These are phyloP conservation scores for Pycnonotus jocosus DNA, from an alignment of 2,113 vertebrate species.

Conservation along the genomic window DNA sequence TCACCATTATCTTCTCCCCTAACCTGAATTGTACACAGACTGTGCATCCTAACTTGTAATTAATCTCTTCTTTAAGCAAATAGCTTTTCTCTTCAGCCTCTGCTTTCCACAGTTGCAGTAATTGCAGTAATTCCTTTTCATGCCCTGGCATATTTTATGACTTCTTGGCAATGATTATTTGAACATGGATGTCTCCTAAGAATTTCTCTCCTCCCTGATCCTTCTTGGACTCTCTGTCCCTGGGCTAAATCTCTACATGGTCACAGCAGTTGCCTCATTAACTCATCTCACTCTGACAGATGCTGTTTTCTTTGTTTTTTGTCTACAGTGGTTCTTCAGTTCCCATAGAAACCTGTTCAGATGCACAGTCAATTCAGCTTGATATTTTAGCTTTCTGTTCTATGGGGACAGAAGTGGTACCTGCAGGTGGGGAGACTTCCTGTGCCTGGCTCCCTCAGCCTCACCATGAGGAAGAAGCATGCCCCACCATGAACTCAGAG, in stretches of 20 bases:
- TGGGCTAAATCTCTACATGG: neutral
- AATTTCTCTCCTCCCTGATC: neutral
- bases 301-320: conserved; percentile 21
- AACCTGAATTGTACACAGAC: neutral
- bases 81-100: neutral
- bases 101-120: neutral
- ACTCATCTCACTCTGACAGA: conserved; percentile 13
- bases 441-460: neutral
- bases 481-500: neutral
- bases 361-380: neutral
- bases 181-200: neutral
- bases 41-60: neutral
- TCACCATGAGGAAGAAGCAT: neutral
- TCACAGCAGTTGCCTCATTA: conserved; percentile 24
- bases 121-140: conserved; percentile 12
- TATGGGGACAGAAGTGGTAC: neutral
- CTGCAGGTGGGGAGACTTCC: neutral
- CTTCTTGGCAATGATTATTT: conserved; percentile 4
- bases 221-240: neutral
- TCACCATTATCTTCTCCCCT: neutral
- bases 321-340: neutral
- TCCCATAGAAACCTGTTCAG: conserved; percentile 40
- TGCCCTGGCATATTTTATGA: conserved; percentile 8
- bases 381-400: neutral
- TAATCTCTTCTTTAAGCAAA: neutral